These are phyloP conservation scores for Psephotus haematonotus DNA, from an alignment of 2,113 vertebrate genomes.

Conservation along the genomic window DNA sequence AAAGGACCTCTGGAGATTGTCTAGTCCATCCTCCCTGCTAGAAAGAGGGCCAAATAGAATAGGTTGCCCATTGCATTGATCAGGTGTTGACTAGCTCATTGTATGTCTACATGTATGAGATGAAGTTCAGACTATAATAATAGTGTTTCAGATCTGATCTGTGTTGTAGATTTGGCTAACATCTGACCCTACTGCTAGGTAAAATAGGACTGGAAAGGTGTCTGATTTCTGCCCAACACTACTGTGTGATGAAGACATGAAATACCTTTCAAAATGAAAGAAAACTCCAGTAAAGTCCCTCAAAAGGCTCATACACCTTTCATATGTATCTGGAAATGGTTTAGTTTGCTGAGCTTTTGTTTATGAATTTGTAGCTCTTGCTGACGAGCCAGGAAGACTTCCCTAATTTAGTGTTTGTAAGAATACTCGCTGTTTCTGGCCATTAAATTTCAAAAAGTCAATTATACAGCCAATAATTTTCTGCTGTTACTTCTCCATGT, in stretches of 20 bases:
- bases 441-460: neutral
- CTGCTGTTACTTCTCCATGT: neutral
- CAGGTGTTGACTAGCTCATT: neutral
- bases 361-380: neutral
- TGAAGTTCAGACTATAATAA: neutral
- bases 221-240: neutral
- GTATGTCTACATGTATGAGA: neutral
- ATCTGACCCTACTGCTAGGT: neutral
- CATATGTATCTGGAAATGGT: neutral
- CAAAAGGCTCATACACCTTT: neutral
- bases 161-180: neutral
- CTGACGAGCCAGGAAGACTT: neutral
- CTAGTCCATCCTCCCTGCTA: neutral
- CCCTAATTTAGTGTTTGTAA: neutral
- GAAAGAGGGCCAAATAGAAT: neutral
- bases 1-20: neutral
- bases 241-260: neutral
- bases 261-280: neutral
- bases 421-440: neutral
- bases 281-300: neutral
- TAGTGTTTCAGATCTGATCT: neutral
- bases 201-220: neutral
- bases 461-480: neutral
- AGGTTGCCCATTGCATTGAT: neutral
- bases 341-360: neutral